phyloP scores from a whole-genome alignment of 2,113 vertebrate genomes.

The Pristiophorus japonicus region DNA sequence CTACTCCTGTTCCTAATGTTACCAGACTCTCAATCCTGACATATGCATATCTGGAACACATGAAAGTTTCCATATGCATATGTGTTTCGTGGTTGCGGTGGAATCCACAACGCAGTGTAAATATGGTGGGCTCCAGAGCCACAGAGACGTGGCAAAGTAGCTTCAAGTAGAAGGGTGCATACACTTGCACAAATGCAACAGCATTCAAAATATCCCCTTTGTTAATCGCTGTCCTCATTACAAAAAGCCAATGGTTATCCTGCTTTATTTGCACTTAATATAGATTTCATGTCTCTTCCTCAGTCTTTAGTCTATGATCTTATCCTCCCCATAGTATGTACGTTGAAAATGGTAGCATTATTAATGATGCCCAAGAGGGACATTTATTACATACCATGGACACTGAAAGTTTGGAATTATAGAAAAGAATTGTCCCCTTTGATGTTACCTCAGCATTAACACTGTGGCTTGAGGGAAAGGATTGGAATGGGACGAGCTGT shows the following conservation, averaged over 20 bases:
- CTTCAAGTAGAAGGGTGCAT: too few relatives aligned
- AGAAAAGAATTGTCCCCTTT: not conserved
- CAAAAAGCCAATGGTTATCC: too few relatives aligned
- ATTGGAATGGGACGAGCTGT: not conserved
- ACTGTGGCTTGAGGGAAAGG: not conserved
- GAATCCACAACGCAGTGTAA: not conserved
- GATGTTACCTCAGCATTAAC: not conserved
- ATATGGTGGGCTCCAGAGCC: not conserved
- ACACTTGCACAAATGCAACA: too few relatives aligned
- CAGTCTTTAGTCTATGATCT: not conserved
- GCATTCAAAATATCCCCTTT: too few relatives aligned
- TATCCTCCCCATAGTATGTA: not conserved
- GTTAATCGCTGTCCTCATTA: too few relatives aligned
- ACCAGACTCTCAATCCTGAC: not conserved
- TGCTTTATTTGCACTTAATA: too few relatives aligned
- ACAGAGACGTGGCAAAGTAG: too few relatives aligned
- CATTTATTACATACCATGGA: not conserved
- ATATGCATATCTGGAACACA: too few relatives aligned
- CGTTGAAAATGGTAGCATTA: not conserved
- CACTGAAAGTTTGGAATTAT: not conserved
- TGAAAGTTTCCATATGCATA: too few relatives aligned
- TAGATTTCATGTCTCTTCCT: too few relatives aligned
- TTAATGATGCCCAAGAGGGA: not conserved
- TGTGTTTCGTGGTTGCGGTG: not conserved
- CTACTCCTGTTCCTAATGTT: not conserved